These are phyloP conservation scores for Ctenopoma multispine DNA, from an alignment of 2,797 vertebrate genomes.

Conservation along the genomic window DNA sequence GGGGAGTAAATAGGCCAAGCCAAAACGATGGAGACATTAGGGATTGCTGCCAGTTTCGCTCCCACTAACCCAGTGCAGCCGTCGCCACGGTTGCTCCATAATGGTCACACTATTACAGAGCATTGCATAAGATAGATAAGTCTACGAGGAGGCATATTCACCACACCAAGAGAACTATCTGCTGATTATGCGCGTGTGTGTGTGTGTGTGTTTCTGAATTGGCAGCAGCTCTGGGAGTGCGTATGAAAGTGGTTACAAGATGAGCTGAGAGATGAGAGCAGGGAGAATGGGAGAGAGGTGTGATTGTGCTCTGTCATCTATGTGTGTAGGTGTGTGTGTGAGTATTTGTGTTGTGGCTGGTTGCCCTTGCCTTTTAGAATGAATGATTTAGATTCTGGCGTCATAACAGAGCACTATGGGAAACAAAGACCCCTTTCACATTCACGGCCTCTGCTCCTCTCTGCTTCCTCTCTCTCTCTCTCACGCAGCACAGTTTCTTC, in stretches of 20 bases:
- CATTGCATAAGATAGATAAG: slow-evolving; percentile 79
- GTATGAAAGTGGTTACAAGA: slow-evolving; percentile 62
- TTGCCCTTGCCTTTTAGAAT: slow-evolving; percentile 51
- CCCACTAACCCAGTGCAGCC: slow-evolving; percentile 73
- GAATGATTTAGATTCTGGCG: slow-evolving; percentile 57
- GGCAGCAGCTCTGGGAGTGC: slow-evolving; percentile 43
- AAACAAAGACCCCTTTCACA: slow-evolving; percentile 76
- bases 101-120: slow-evolving; percentile 78
- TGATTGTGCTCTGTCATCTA: slow-evolving; percentile 65
- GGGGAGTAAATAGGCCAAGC: slow-evolving; percentile 65
- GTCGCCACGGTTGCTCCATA: slow-evolving; percentile 59
- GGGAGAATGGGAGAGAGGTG: slow-evolving; percentile 57
- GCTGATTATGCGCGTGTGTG: slow-evolving; percentile 51
- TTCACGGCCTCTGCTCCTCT: slow-evolving; percentile 52
- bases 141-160: slow-evolving; percentile 63
- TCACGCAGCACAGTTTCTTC: slow-evolving; percentile 46
- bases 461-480: slow-evolving; percentile 47
- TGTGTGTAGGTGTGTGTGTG: slow-evolving; percentile 22
- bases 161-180: slow-evolving; percentile 54
- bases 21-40: slow-evolving; percentile 54
- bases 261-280: slow-evolving; percentile 65
- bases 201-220: slow-evolving; percentile 42
- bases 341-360: slow-evolving; percentile 28
- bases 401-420: slow-evolving; percentile 63
- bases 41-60: slow-evolving; percentile 71